Percentiles rank a stretch among this genome's conserved stretches.
Conservation (phyloP, 1,140 invertebrate genomes). For the Calosoma granatense region DNA sequence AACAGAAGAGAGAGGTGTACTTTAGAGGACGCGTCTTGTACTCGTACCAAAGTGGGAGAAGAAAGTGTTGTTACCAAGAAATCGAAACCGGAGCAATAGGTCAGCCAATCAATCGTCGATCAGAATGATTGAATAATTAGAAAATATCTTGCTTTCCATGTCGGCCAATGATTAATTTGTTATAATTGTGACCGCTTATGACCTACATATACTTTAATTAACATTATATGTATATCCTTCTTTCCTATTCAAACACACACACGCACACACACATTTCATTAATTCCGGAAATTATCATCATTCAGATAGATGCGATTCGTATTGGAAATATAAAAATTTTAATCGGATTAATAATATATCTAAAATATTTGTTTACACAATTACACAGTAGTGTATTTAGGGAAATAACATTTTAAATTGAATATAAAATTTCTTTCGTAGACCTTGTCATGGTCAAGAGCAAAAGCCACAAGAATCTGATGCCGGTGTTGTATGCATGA, state of each 20-base stretch:
- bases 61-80: not conserved
- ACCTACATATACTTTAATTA: not conserved
- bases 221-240: not conserved
- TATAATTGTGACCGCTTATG: not conserved
- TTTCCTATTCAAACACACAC: not conserved
- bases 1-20: not conserved
- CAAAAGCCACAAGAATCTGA: no score
- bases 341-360: no score
- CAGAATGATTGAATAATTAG: not conserved
- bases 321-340: no score
- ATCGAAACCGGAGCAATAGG: not conserved
- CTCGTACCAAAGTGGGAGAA: not conserved
- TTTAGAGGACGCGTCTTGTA: not conserved
- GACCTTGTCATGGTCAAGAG: no score
- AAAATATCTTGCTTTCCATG: not conserved
- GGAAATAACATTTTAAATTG: no score
- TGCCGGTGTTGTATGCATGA: not conserved
- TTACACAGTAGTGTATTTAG: no score
- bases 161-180: not conserved
- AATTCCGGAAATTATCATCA: no score
- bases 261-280: no score
- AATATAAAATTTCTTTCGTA: no score
- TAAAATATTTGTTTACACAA: no score
- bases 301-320: no score
- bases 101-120: not conserved